These are phyloP conservation scores for Sinotaia quadrata DNA, from an alignment of 2,888 invertebrate species.

Conservation along the genomic window DNA sequence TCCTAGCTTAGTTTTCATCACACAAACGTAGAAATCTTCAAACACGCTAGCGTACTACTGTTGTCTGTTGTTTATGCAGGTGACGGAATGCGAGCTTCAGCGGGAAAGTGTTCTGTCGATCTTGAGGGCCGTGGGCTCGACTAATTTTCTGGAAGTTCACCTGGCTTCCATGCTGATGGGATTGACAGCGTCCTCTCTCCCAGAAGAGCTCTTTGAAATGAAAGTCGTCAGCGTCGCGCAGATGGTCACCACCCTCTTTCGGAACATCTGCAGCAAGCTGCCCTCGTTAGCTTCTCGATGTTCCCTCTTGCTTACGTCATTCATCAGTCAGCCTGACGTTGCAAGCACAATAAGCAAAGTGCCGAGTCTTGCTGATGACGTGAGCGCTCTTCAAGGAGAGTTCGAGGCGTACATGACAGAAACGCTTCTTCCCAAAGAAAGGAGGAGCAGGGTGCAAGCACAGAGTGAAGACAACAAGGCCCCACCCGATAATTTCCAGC, in stretches of 20 bases:
- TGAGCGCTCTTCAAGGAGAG: background rate
- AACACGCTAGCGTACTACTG: no score
- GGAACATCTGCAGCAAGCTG: slow-evolving; percentile 16
- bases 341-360: background rate
- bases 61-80: no score
- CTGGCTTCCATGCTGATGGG: background rate
- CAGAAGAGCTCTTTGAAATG: background rate
- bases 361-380: background rate
- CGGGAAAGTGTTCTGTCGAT: slow-evolving; percentile 26
- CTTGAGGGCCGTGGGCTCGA: slow-evolving; percentile 25
- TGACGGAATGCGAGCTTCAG: slow-evolving; percentile 29
- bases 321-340: background rate
- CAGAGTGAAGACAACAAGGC: background rate
- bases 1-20: no score
- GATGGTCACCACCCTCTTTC: background rate
- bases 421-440: background rate
- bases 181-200: background rate
- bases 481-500: background rate
- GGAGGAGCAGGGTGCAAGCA: background rate
- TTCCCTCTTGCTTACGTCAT: background rate
- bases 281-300: background rate
- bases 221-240: background rate
- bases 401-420: background rate
- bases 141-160: slow-evolving; percentile 28
- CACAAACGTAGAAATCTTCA: no score